These are phyloP conservation scores for Zaprionus africanus DNA, from an alignment of 1,140 invertebrate species.

Conservation along the genomic window DNA sequence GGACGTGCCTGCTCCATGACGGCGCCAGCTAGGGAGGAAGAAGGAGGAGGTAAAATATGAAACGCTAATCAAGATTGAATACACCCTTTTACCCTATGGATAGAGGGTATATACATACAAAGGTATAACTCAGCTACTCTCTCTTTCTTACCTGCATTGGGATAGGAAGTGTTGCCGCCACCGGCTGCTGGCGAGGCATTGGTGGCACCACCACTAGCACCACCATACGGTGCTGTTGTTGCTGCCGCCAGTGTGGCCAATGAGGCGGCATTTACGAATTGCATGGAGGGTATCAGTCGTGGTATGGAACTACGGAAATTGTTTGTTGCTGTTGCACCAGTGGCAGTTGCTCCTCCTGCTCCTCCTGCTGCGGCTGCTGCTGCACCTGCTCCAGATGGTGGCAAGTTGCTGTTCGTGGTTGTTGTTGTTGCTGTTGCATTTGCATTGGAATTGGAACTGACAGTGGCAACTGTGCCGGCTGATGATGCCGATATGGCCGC, in stretches of 20 bases:
- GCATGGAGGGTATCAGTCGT: constrained; percentile 55
- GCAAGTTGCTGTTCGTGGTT: background rate
- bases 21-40: background rate
- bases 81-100: too few relatives aligned
- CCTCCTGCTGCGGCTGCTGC: background rate
- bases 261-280: constrained; percentile 34
- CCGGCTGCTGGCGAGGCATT: background rate
- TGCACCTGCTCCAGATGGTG: constrained; percentile 83
- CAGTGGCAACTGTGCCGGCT: background rate
- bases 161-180: background rate
- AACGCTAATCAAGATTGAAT: too few relatives aligned
- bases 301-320: constrained; percentile 67
- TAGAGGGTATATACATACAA: too few relatives aligned
- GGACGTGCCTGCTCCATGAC: constrained; percentile 26
- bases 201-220: background rate
- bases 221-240: constrained; percentile 1
- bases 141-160: background rate
- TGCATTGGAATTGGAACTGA: constrained; percentile 2
- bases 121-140: too few relatives aligned
- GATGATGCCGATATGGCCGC: background rate
- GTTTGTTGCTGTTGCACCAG: constrained; percentile 8
- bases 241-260: constrained; percentile 5
- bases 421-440: background rate
- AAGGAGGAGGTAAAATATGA: background rate
- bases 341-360: background rate